Percentiles rank a stretch among this genome's conserved stretches.
Conservation (phyloP, 2,888 invertebrate genomes). For the Pteria penguin region DNA sequence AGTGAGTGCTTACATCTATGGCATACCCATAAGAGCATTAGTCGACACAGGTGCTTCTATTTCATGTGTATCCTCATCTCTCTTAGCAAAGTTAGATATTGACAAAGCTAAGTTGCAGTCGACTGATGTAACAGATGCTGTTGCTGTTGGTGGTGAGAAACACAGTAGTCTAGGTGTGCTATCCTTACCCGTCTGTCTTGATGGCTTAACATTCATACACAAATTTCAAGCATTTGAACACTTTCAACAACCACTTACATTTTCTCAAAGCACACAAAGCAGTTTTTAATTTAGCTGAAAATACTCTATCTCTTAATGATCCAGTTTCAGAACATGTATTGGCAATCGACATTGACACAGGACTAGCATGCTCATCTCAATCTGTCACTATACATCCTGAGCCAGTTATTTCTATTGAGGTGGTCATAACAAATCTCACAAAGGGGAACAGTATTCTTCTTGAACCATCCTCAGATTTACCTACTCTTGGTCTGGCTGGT, state of each 20-base stretch:
- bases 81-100: too few relatives aligned
- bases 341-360: not conserved
- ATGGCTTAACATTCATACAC: not conserved
- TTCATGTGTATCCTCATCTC: too few relatives aligned
- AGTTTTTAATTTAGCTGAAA: not conserved
- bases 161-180: too few relatives aligned
- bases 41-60: too few relatives aligned
- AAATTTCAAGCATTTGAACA: slow-evolving; percentile 7
- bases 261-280: slow-evolving; percentile 5
- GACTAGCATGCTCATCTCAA: not conserved
- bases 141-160: too few relatives aligned
- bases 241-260: not conserved
- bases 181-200: not conserved
- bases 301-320: not conserved
- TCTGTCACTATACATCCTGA: not conserved
- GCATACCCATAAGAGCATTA: too few relatives aligned
- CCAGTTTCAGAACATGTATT: not conserved
- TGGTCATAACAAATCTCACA: slow-evolving; percentile 2
- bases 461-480: slow-evolving; percentile 1
- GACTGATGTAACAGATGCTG: too few relatives aligned
- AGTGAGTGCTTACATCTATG: too few relatives aligned
- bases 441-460: not conserved
- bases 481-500: slow-evolving; percentile 5
- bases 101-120: too few relatives aligned
- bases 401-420: not conserved